A percentile compares a stretch with the other conserved stretches of the same genome.
Evolutionary conservation across 2,113 vertebrate genomes (phyloP).

Genomic region (Potamarius usumacintae): DNA sequence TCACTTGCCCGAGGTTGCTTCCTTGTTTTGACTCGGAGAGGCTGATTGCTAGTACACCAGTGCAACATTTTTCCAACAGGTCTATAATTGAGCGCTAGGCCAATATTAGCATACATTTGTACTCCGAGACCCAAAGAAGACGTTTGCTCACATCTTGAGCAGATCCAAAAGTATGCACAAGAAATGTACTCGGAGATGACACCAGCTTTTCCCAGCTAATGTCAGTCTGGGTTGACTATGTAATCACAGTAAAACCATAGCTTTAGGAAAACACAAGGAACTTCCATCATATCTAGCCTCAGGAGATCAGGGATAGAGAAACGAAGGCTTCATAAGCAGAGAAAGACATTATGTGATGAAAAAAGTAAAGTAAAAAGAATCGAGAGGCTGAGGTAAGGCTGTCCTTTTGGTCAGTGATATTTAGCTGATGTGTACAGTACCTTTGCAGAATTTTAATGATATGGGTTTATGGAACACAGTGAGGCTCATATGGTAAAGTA

Average conservation of each 20-base stretch:
- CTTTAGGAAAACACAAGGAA: constrained; percentile 46
- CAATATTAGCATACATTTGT: constrained; percentile 59
- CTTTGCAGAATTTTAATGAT: background rate
- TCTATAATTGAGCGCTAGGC: constrained; percentile 51
- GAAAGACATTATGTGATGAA: constrained; percentile 5
- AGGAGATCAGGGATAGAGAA: constrained; percentile 32
- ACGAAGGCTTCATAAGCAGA: constrained; percentile 3
- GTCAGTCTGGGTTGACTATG: constrained; percentile 51
- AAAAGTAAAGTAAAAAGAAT: background rate
- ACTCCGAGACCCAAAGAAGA: constrained; percentile 37
- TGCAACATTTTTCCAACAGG: constrained; percentile 43
- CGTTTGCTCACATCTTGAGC: constrained; percentile 62
- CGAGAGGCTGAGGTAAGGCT: background rate
- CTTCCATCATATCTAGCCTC: constrained; percentile 48
- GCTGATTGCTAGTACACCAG: constrained; percentile 39
- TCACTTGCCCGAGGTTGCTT: constrained; percentile 9
- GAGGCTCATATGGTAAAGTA: constrained; percentile 1
- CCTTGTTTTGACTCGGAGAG: constrained; percentile 29
- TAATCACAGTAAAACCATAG: constrained; percentile 60
- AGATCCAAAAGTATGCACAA: constrained; percentile 57
- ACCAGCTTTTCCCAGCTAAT: constrained; percentile 57
- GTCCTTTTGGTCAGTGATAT: background rate
- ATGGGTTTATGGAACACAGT: background rate
- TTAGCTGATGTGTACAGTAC: background rate
- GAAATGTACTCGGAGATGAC: constrained; percentile 62